Base-by-base conservation (phyloP, 1,140 invertebrate species). In the Scylla paramamosain region DNA sequence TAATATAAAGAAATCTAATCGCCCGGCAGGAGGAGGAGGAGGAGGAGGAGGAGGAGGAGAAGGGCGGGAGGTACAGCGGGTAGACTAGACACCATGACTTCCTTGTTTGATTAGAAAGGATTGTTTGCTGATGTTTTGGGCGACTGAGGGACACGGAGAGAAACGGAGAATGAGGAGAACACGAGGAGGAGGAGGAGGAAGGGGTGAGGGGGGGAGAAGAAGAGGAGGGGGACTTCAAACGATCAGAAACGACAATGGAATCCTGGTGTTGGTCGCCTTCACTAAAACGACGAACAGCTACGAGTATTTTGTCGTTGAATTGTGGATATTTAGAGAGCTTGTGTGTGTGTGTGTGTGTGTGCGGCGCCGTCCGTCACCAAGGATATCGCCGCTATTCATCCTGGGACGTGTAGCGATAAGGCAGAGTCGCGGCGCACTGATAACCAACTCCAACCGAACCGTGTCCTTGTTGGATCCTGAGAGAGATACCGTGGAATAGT, bases 391-490 rank as follows among this genome's bases (percentile, higher is more conserved):
- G 67, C 67, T 77, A 77, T 77, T 77, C 67, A 77, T 77, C 67
- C 67, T 0, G 0, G 67, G 67, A 4, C 67, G 25, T 77, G 67
- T 77, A 2, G 6, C 67, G 67, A 77, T 77, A 77, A 77, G 67
- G 20, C 10, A 28, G 25, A 89, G 12, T 48, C 39, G 45, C 45
- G 45, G 25, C 89, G 32, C 20, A 14, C 20, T 16, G 52, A 91
- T 52, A 91, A 59, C 52, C 52, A 59, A 12, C 52, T 59, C 52
- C 12, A 1, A 12, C 16, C 52, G 52, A 2, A 2, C 16, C 52
- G 52, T 59, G 52, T 59, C 52, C 52, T 59, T 20, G 52, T 20
- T 48, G 82, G 48, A 59, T 84, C 82, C 39, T 86, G 92, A 83
- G 92, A 93, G 92, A 87, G 25, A 45, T 16, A 87, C 7, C 28